Evolutionary conservation across 1,140 invertebrate genomes (phyloP).

Genomic region (Philotrypesis tridentata): DNA sequence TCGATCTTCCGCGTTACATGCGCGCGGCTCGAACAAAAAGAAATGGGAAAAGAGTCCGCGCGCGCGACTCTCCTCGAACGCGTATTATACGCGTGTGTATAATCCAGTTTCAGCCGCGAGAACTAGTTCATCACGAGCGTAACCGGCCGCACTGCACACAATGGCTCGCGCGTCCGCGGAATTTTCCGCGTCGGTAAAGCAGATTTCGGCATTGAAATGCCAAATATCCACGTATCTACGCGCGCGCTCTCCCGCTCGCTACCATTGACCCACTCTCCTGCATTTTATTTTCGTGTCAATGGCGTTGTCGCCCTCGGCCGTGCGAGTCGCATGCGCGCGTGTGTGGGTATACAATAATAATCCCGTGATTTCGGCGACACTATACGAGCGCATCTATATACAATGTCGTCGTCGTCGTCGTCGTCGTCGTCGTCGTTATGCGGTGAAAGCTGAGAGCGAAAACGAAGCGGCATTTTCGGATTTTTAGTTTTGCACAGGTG

Average conservation of each 20-base stretch:
- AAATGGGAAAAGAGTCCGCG: too few relatives aligned
- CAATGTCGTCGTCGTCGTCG: too few relatives aligned
- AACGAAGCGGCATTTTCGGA: too few relatives aligned
- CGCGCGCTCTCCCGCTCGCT: background rate
- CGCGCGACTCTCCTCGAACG: background rate
- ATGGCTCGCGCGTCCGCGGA: background rate
- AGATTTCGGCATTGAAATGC: slow-evolving; percentile 27
- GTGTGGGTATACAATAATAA: background rate
- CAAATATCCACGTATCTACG: background rate
- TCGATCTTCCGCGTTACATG: too few relatives aligned
- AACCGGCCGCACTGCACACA: background rate
- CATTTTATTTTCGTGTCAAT: slow-evolving; percentile 37
- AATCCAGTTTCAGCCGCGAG: background rate
- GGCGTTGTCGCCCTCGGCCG: too few relatives aligned
- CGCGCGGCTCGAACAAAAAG: too few relatives aligned
- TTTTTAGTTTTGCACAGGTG: background rate
- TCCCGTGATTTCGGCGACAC: background rate
- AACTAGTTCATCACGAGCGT: background rate
- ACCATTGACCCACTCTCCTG: slow-evolving; percentile 36
- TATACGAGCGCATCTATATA: too few relatives aligned
- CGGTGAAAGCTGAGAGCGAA: too few relatives aligned
- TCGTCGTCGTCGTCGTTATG: too few relatives aligned
- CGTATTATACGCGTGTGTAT: too few relatives aligned
- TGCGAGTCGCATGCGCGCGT: too few relatives aligned
- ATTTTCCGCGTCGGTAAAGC: slow-evolving; percentile 8